Evolutionary conservation across 1,140 invertebrate genomes (phyloP).

Genomic region (Megathymus violae): DNA sequence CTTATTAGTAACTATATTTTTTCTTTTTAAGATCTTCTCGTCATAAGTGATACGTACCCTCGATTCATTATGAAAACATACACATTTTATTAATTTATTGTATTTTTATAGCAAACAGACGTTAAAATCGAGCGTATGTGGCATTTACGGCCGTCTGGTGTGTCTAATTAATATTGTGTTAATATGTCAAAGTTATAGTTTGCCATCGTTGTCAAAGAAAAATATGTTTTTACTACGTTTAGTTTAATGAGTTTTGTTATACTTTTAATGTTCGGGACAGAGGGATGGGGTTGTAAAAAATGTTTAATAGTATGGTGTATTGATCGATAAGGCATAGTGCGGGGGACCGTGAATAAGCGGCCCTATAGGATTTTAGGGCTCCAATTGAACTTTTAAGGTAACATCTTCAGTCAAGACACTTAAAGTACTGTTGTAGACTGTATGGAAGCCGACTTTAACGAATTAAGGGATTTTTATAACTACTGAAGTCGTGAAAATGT

Average conservation of each 20-base stretch:
- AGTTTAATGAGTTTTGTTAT: conserved; percentile 81
- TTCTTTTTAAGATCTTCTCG: conserved; percentile 54
- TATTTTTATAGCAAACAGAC: conserved; percentile 54
- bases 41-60: conserved; percentile 61
- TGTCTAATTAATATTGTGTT: conserved; percentile 79
- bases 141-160: conserved; percentile 55
- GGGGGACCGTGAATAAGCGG: conserved; percentile 53
- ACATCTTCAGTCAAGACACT: conserved; percentile 77
- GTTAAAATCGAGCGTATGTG: conserved; percentile 52
- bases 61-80: conserved; percentile 55
- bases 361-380: conserved; percentile 64
- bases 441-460: conserved; percentile 50
- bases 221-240: conserved; percentile 78
- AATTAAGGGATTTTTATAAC: conserved; percentile 42
- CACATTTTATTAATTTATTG: conserved; percentile 74
- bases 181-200: conserved; percentile 78
- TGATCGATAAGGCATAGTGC: conserved; percentile 73
- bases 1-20: conserved; percentile 72
- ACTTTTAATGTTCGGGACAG: conserved; percentile 67
- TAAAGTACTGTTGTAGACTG: conserved; percentile 80
- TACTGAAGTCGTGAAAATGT: conserved; percentile 45
- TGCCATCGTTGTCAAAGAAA: conserved; percentile 80
- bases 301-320: conserved; percentile 81
- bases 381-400: conserved; percentile 73
- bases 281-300: conserved; percentile 73